Evolutionary conservation across 2,113 vertebrate species (phyloP).

Genomic region (Toxotes jaculatrix): DNA sequence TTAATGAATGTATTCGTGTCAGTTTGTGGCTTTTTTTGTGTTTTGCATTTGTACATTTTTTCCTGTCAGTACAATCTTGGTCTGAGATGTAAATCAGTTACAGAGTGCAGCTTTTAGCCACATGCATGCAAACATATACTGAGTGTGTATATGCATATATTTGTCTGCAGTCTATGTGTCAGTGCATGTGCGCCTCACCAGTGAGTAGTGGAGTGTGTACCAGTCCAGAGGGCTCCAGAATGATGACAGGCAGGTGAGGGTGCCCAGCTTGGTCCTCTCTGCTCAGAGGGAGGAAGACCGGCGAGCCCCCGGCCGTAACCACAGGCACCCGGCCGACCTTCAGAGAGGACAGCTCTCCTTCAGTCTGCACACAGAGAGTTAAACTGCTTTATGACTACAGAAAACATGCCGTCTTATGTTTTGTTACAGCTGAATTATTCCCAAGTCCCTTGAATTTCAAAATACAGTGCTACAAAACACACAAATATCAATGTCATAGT

Average conservation of each 20-base stretch:
- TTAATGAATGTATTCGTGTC: background rate
- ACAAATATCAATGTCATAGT: background rate
- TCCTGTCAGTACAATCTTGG: background rate
- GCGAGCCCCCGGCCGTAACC: constrained; percentile 78
- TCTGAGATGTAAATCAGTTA: background rate
- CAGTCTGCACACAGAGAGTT: constrained; percentile 78
- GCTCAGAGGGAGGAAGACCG: constrained; percentile 88
- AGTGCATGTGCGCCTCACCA: constrained; percentile 80
- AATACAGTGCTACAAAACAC: background rate
- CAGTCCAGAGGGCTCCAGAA: constrained; percentile 90
- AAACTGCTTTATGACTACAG: background rate
- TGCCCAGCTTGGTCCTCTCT: constrained; percentile 88
- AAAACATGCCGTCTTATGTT: background rate
- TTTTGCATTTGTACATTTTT: background rate
- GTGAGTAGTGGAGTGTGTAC: constrained; percentile 86
- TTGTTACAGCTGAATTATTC: background rate
- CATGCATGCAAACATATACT: background rate
- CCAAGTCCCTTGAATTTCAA: background rate
- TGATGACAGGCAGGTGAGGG: constrained; percentile 90
- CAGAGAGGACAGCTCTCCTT: constrained; percentile 86
- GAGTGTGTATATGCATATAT: background rate
- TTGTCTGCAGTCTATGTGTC: background rate
- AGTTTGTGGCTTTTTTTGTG: background rate
- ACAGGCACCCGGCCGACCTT: constrained; percentile 82
- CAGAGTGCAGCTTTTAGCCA: too few relatives aligned